Percentiles rank a stretch among this genome's conserved stretches.
These are phyloP conservation scores for Monochamus alternatus DNA, from an alignment of 2,888 invertebrate genomes.

Conservation along the genomic window DNA sequence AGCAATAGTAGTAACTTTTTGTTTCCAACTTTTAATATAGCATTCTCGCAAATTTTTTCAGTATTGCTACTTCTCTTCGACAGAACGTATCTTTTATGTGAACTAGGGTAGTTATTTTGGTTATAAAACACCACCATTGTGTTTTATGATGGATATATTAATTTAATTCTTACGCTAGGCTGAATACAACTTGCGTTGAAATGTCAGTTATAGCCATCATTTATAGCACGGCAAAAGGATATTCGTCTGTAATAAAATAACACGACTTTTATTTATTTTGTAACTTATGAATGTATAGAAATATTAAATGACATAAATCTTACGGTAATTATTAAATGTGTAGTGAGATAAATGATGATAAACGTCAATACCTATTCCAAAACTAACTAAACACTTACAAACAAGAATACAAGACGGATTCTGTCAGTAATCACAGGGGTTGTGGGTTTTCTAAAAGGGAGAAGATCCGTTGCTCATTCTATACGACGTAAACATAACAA, in stretches of 20 bases:
- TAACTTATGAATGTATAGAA: no score
- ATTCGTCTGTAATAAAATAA: no score
- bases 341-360: constrained; percentile 5
- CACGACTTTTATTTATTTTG: no score
- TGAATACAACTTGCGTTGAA: constrained; percentile 13
- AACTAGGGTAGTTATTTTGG: constrained; percentile 28
- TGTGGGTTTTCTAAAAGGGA: constrained; percentile 14
- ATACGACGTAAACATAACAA: neutral
- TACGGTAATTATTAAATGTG: neutral
- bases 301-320: no score
- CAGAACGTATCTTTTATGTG: constrained; percentile 15
- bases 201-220: no score
- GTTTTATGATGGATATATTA: constrained; percentile 31
- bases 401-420: constrained; percentile 22
- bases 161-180: constrained; percentile 17
- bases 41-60: no score
- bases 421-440: constrained; percentile 24
- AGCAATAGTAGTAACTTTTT: no score
- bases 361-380: neutral
- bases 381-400: constrained; percentile 19
- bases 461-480: neutral
- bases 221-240: no score
- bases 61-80: neutral
- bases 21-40: no score
- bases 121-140: constrained; percentile 23